Percentiles rank a stretch among this genome's conserved stretches.
These are phyloP conservation scores for Protomyctophum bolini DNA, from an alignment of 2,113 vertebrate genomes.

Conservation along the genomic window DNA sequence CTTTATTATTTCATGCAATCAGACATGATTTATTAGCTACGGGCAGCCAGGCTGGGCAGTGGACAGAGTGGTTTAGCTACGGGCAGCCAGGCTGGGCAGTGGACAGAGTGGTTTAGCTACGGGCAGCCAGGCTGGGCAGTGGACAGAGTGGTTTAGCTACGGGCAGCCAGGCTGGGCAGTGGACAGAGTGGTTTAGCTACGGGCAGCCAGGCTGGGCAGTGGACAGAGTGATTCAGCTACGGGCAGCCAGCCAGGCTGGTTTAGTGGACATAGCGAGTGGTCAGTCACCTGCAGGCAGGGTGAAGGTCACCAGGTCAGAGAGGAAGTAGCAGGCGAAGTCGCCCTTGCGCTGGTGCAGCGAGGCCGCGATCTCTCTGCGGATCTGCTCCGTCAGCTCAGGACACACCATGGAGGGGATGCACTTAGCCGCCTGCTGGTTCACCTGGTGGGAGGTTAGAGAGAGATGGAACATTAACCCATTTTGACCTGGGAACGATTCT, in stretches of 20 bases:
- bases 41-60: no score
- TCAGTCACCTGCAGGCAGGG: constrained; percentile 90
- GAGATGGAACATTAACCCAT: neutral
- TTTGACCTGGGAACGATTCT: no score
- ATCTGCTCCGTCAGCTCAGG: constrained; percentile 97
- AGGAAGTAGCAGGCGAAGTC: constrained; percentile 97
- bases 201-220: no score
- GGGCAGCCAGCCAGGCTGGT: no score
- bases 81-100: no score
- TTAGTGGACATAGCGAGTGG: neutral
- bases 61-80: no score
- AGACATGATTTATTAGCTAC: no score
- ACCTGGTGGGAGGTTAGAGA: constrained; percentile 76
- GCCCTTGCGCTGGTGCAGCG: constrained; percentile 95
- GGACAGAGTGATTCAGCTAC: neutral
- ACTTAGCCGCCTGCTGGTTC: constrained; percentile 93
- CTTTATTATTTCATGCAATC: no score
- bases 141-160: neutral
- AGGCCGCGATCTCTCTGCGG: constrained; percentile 91
- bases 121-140: neutral
- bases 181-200: no score
- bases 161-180: no score
- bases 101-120: neutral
- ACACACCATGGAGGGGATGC: constrained; percentile 97
- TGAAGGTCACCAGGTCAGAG: constrained; percentile 94